Evolutionary conservation across 2,888 invertebrate species (phyloP).

Genomic region (Drosophila mimetica): DNA sequence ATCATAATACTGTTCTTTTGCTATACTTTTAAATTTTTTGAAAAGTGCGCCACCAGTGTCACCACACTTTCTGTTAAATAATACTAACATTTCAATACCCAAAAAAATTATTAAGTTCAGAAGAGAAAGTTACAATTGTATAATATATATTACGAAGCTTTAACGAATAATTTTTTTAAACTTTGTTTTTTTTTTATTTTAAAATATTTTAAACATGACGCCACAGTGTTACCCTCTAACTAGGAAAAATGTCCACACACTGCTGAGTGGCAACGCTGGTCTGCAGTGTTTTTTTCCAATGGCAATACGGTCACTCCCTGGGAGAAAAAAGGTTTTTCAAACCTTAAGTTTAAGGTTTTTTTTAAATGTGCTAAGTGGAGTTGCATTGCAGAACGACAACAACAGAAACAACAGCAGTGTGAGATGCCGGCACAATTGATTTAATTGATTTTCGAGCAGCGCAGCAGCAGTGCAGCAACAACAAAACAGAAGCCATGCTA

Average conservation of each 20-base stretch:
- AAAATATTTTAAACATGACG: not conserved
- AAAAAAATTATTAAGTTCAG: too few relatives aligned
- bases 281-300: not conserved
- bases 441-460: conserved; percentile 13
- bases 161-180: not conserved
- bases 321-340: conserved; percentile 8
- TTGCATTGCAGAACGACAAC: conserved; percentile 8
- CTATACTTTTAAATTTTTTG: not conserved
- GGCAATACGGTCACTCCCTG: not conserved
- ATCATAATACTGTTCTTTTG: too few relatives aligned
- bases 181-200: not conserved
- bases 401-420: conserved; percentile 2
- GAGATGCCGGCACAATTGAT: conserved; percentile 8
- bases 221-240: not conserved
- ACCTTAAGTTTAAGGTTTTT: conserved; percentile 4
- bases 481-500: conserved; percentile 1
- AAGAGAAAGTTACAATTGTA: too few relatives aligned
- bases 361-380: conserved; percentile 9
- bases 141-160: too few relatives aligned
- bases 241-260: not conserved
- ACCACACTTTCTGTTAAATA: not conserved
- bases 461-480: conserved; percentile 18
- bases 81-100: not conserved
- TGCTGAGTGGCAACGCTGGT: not conserved
- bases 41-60: not conserved